phyloP scores from a whole-genome alignment of 2,797 vertebrate genomes.

The Hypotaenidia philippensis region DNA sequence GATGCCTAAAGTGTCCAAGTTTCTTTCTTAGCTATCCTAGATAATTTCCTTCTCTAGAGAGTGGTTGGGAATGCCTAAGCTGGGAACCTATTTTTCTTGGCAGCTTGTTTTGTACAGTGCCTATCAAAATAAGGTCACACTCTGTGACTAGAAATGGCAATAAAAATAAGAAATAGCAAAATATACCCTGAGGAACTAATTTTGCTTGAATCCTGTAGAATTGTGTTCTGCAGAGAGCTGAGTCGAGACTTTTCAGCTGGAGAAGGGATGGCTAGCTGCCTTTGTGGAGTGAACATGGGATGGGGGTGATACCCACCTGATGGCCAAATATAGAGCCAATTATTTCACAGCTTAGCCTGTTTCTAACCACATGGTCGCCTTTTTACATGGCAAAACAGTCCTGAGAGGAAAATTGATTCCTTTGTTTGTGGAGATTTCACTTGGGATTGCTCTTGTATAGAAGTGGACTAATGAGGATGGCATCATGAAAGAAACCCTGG shows the following conservation, averaged over 20 bases:
- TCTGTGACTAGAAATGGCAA: neutral
- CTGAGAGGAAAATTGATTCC: neutral
- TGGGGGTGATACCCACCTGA: neutral
- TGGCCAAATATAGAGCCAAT: neutral
- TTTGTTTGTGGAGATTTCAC: neutral
- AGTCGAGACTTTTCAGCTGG: neutral
- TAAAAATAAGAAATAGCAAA: slow-evolving; percentile 19
- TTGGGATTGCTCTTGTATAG: neutral
- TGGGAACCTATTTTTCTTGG: neutral
- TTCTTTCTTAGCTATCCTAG: neutral
- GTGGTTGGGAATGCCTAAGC: neutral
- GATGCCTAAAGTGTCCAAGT: neutral
- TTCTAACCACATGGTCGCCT: neutral
- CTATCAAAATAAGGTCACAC: neutral
- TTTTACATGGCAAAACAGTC: neutral
- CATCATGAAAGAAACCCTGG: fast-evolving
- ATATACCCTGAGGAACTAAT: neutral
- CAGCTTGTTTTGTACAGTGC: neutral
- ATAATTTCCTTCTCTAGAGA: neutral
- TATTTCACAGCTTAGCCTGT: neutral
- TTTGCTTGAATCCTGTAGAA: neutral
- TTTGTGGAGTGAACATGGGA: neutral
- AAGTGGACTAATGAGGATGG: neutral
- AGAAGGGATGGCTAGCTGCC: neutral
- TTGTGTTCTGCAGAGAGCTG: neutral